A percentile compares a stretch with the other conserved stretches of the same genome.
These are phyloP conservation scores for Amphimallon solstitiale DNA, from an alignment of 2,888 invertebrate genomes.

Conservation along the genomic window DNA sequence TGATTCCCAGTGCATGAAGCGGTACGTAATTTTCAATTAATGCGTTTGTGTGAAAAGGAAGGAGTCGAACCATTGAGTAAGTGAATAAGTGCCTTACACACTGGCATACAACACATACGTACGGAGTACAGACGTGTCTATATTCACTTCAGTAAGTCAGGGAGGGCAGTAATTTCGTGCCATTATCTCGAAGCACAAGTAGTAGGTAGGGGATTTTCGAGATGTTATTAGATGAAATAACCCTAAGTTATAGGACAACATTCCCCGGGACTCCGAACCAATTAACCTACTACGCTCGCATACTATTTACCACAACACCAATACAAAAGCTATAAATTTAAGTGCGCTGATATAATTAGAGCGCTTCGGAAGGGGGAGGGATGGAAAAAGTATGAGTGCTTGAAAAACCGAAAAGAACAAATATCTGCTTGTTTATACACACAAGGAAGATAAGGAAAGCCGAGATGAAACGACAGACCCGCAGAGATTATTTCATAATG, in stretches of 20 bases:
- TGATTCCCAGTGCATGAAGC: background rate
- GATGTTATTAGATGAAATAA: slow-evolving; percentile 27
- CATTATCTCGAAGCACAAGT: slow-evolving; percentile 30
- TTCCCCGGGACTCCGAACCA: slow-evolving; percentile 7
- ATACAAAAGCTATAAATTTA: slow-evolving; percentile 10
- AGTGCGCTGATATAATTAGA: slow-evolving; percentile 5
- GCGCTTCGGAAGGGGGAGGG: background rate
- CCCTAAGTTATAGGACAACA: slow-evolving; percentile 3
- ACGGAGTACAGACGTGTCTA: too few relatives aligned
- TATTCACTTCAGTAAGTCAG: slow-evolving; percentile 5
- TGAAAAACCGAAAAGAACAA: background rate
- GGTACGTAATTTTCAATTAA: slow-evolving; percentile 33
- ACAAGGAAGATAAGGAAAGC: too few relatives aligned
- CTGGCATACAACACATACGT: background rate
- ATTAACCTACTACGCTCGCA: slow-evolving; percentile 19
- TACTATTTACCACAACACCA: background rate
- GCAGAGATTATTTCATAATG: too few relatives aligned
- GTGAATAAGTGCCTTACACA: too few relatives aligned
- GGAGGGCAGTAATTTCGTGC: slow-evolving; percentile 15
- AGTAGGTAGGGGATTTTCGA: slow-evolving; percentile 1
- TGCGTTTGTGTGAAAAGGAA: slow-evolving; percentile 8
- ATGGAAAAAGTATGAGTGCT: background rate
- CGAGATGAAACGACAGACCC: too few relatives aligned
- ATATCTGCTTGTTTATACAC: too few relatives aligned
- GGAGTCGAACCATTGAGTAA: too few relatives aligned